phyloP scores from a whole-genome alignment of 2,888 invertebrate species.

The Petrophora chlorosata region DNA sequence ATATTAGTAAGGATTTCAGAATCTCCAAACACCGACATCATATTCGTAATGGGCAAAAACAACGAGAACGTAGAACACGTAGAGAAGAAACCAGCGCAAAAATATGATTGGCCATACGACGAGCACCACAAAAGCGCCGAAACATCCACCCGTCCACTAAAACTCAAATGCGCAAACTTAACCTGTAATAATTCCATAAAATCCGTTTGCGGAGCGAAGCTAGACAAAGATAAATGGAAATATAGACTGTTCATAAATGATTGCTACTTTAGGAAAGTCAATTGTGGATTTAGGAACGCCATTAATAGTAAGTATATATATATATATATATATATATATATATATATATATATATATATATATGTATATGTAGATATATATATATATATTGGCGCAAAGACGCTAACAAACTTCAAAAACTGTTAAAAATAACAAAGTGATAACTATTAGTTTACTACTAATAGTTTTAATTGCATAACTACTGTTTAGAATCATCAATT shows the following conservation, averaged over 20 bases:
- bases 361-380: too few relatives aligned
- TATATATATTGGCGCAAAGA: too few relatives aligned
- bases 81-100: constrained; percentile 12
- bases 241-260: constrained; percentile 67
- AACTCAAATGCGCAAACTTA: constrained; percentile 53
- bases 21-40: constrained; percentile 45
- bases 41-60: constrained; percentile 63
- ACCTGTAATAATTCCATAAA: constrained; percentile 55
- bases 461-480: too few relatives aligned
- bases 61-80: constrained; percentile 43
- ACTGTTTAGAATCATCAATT: too few relatives aligned
- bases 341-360: too few relatives aligned
- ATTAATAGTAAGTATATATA: constrained; percentile 59
- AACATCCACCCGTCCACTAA: neutral
- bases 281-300: constrained; percentile 61
- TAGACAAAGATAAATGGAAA: constrained; percentile 47
- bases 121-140: constrained; percentile 1
- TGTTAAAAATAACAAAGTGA: too few relatives aligned
- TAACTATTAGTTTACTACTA: too few relatives aligned
- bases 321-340: neutral
- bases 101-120: constrained; percentile 19
- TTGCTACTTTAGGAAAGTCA: constrained; percentile 70
- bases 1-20: too few relatives aligned
- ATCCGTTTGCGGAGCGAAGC: constrained; percentile 60
- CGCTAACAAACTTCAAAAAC: too few relatives aligned